Evolutionary conservation across 2,888 invertebrate genomes (phyloP).

Genomic region (Harmothoe impar): DNA sequence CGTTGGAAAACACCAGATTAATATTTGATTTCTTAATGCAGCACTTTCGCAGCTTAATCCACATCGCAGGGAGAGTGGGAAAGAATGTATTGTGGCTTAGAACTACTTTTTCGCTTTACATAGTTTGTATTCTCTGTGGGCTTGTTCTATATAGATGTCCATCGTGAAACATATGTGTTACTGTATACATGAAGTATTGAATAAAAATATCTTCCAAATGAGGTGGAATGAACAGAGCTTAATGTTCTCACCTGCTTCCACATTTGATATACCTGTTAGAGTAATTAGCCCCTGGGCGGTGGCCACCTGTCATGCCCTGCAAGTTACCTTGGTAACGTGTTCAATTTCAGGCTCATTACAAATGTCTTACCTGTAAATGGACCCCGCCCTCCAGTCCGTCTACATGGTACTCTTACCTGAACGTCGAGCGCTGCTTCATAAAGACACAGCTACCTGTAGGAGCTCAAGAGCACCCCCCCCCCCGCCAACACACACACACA

Average conservation of each 20-base stretch:
- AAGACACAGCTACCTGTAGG: not conserved
- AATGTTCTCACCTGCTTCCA: too few relatives aligned
- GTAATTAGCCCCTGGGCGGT: not conserved
- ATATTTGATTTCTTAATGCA: constrained; percentile 55
- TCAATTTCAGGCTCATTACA: not conserved
- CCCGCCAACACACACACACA: not conserved
- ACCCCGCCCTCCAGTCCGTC: not conserved
- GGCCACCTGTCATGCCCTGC: not conserved
- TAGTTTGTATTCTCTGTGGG: not conserved
- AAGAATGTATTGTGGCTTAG: not conserved
- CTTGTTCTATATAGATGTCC: too few relatives aligned
- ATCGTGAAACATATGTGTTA: too few relatives aligned
- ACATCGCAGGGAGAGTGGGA: not conserved
- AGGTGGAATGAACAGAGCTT: too few relatives aligned
- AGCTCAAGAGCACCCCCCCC: not conserved
- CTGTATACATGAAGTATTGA: too few relatives aligned
- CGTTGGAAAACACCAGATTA: constrained; percentile 20
- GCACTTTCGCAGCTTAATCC: constrained; percentile 51
- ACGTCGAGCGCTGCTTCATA: not conserved
- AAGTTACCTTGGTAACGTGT: not conserved
- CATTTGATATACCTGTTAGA: too few relatives aligned
- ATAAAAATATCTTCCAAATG: too few relatives aligned
- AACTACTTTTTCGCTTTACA: not conserved
- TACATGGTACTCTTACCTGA: not conserved
- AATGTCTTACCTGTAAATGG: not conserved